Evolutionary conservation across 1,140 invertebrate genomes (phyloP).

Genomic region (Antheraea pernyi): DNA sequence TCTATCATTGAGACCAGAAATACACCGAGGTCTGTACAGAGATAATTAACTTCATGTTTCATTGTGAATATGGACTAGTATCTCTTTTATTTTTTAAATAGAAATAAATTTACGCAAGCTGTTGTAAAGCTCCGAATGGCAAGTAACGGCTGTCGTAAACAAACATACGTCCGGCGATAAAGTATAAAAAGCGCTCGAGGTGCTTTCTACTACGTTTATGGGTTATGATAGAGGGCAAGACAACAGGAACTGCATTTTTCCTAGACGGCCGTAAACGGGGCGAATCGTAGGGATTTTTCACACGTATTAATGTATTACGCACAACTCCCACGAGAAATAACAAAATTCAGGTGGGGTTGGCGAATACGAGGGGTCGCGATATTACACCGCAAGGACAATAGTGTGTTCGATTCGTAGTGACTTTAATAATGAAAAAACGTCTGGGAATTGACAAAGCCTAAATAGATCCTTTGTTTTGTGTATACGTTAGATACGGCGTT

Average conservation of each 20-base stretch:
- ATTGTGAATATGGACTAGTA: background rate
- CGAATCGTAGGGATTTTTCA: slow-evolving; percentile 31
- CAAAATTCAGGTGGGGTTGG: slow-evolving; percentile 46
- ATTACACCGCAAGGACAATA: slow-evolving; percentile 29
- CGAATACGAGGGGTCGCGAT: slow-evolving; percentile 32
- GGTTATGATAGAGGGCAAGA: background rate
- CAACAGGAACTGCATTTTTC: background rate
- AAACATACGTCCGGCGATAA: slow-evolving; percentile 7
- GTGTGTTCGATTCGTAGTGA: slow-evolving; percentile 16
- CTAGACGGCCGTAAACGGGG: background rate
- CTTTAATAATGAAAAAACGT: slow-evolving; percentile 11
- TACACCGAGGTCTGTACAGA: background rate
- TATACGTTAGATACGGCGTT: too few species aligned
- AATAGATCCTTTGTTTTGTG: background rate
- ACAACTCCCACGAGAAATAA: slow-evolving; percentile 63
- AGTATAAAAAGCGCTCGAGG: background rate
- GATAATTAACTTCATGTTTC: background rate
- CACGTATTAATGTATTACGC: slow-evolving; percentile 47
- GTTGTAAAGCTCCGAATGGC: background rate
- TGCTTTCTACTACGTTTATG: background rate
- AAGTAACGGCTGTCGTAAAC: background rate
- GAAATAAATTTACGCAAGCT: background rate
- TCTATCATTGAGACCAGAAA: background rate
- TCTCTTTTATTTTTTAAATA: background rate
- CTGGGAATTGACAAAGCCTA: background rate